These are phyloP conservation scores for Nectonema munidae DNA, from an alignment of 2,888 invertebrate genomes.

Conservation along the genomic window DNA sequence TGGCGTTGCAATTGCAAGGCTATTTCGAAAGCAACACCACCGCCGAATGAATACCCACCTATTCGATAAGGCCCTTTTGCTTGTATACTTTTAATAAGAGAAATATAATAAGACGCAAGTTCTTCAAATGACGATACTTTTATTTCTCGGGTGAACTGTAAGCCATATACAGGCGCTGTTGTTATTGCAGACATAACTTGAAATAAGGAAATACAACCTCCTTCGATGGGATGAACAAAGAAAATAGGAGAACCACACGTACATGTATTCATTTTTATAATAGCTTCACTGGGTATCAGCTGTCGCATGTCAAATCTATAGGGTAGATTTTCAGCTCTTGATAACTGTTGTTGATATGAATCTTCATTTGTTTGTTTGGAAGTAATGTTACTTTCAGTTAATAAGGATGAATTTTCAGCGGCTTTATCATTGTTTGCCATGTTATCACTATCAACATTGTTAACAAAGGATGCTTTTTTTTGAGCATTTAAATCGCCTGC, in stretches of 20 bases:
- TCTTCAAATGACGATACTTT: conserved; percentile 21
- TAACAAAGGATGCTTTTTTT: no score
- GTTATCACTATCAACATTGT: no score
- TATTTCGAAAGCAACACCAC: conserved; percentile 73
- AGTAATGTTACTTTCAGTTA: no score
- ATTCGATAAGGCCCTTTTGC: conserved; percentile 49
- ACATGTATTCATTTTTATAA: conserved; percentile 30
- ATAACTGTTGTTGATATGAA: no score
- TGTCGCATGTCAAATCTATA: conserved; percentile 30
- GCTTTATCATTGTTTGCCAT: no score
- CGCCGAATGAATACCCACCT: conserved; percentile 78
- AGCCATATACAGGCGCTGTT: conserved; percentile 46
- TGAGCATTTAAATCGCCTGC: no score
- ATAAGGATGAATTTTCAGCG: no score
- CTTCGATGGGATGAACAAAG: conserved; percentile 54
- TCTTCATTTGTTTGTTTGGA: no score
- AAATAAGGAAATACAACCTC: conserved; percentile 38
- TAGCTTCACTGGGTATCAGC: conserved; percentile 38
- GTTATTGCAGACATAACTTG: conserved; percentile 37
- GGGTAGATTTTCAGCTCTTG: no score
- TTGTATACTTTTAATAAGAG: conserved; percentile 28
- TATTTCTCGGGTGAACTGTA: conserved; percentile 47
- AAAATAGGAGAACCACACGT: conserved; percentile 23
- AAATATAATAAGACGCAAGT: conserved; percentile 12
- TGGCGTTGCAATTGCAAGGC: conserved; percentile 39